Evolutionary conservation across 2,888 invertebrate species (phyloP), one percentile per base, ranked within the genome.

Genomic region (Mylabris sibirica): DNA sequence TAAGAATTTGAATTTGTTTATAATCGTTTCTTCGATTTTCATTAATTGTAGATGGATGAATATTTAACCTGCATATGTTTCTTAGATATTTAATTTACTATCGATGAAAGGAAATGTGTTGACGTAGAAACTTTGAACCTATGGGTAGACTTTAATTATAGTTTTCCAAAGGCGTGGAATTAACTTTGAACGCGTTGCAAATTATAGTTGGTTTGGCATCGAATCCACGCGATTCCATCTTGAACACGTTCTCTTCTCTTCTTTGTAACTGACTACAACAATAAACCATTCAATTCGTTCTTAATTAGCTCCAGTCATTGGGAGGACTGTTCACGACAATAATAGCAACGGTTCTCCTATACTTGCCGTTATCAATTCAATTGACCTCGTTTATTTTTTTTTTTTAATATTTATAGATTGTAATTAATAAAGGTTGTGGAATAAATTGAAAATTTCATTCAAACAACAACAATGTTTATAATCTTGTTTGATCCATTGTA

Each of bases 141-240:
- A 70, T 72, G 72, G 73, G 71, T 73, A 73, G 49, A 11, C 75
- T 78, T 75, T 81, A 81, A 81, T 81, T 81, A 81, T 78, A 76
- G 78, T 80, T 49, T 79, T 79, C 77, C 79, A 77, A 75, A 77
- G 78, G 80, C 81, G 76, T 75, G 74, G 79, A 78, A 79, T 78
- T 77, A 75, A 74, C 49, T 49, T 72, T 74, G 75, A 77, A 75
- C 76, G 76, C 78, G 78, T 80, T 77, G 81, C 78, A 81, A 80
- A 81, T 81, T 81, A 81, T 77, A 79, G 80, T 78, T 49, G 77
- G 74, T 73, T 72, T 75, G 74, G 74, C 70, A 75, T 75, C 75
- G 77, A 74, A 76, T 78, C 76, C 76, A 72, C 72, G 77, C 76
- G 80, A 81, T 81, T 77, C 75, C 81, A 81, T 81, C 80, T 81